Percentiles rank a stretch among this genome's conserved stretches.
phyloP scores from a whole-genome alignment of 2,888 invertebrate species.

The Trypoxylon attenuatum region DNA sequence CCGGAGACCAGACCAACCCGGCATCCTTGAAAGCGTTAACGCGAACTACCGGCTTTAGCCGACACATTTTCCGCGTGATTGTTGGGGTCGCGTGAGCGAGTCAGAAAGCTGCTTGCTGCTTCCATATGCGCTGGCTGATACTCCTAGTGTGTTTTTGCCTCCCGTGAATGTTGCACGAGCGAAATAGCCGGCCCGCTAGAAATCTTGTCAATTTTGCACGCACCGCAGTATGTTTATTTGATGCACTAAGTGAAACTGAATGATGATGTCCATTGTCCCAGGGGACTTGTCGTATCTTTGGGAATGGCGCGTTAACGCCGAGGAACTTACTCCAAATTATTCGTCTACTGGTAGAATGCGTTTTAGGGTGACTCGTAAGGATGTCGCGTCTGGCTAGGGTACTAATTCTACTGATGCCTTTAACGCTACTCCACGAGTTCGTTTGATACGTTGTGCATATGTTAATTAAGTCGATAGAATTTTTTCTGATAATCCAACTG shows the following conservation, averaged over 20 bases:
- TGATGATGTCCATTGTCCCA: neutral
- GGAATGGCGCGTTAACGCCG: neutral
- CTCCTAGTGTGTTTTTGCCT: constrained; percentile 19
- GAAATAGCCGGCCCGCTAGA: constrained; percentile 5
- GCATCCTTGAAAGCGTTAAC: constrained; percentile 32
- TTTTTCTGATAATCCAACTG: too few species aligned
- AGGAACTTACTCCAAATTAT: constrained; percentile 11
- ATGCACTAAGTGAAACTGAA: constrained; percentile 16
- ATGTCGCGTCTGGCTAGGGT: too few species aligned
- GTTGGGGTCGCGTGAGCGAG: too few species aligned
- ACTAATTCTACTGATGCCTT: too few species aligned
- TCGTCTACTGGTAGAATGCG: neutral
- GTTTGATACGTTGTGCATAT: too few species aligned
- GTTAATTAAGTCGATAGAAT: too few species aligned
- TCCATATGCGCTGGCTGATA: too few species aligned
- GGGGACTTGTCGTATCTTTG: neutral
- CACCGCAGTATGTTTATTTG: constrained; percentile 12
- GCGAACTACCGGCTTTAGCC: too few species aligned
- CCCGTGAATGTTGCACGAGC: constrained; percentile 31
- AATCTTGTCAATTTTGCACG: constrained; percentile 15
- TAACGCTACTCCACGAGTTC: too few species aligned
- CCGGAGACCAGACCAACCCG: neutral
- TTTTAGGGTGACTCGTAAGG: neutral
- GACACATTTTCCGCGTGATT: too few species aligned
- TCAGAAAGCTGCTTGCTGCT: too few species aligned